Evolutionary conservation across 2,113 vertebrate genomes (phyloP), one percentile per base, ranked within the genome.

Genomic region (Rhinopomastus cyanomelas): DNA sequence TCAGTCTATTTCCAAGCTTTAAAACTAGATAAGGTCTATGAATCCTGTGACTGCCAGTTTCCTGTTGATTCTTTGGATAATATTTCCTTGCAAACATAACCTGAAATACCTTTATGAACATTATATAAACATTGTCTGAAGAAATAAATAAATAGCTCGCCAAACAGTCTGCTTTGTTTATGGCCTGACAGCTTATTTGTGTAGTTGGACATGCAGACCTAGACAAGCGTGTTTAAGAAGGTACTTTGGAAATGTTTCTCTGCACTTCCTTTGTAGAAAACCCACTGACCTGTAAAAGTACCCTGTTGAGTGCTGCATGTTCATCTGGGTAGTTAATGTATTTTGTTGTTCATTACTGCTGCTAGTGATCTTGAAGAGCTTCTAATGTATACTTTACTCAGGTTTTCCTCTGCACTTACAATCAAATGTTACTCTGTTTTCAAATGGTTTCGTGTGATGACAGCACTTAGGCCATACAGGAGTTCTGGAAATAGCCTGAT

Each of bases 241-340:
- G 74, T 93, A 95, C 80, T 97, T 97, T 86, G 90, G 80, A 94
- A 96, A 78, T 95, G 93, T 92, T 96, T 95, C 87, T 95, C 67
- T 83, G 83, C 44, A 72, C 69, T 61, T 85, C 61, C 87, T 94
- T 86, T 85, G n/a, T 81, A 94, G 94, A 96, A 96, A 96, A 97
- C 39, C 44, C 95, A 92, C 11, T 97, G 97, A 97, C 96, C 96
- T 97, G 95, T 94, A 80, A 96, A 96, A 96, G 75, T 67, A 37
- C 49, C 78, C 72, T 95, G 83, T 89, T 19, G 69, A 95, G 73
- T 93, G 60, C 88, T 95, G 1, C 61, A 42, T 88, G 75, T 84
- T 93, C 84, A 44, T 76, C 44, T 81, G 77, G 84, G 74, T 55
- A 72, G 68, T 87, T 89, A 96, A 94, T 87, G 64, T 84, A 95